phyloP scores from a whole-genome alignment of 1,140 invertebrate species.

The Tachypleus tridentatus region DNA sequence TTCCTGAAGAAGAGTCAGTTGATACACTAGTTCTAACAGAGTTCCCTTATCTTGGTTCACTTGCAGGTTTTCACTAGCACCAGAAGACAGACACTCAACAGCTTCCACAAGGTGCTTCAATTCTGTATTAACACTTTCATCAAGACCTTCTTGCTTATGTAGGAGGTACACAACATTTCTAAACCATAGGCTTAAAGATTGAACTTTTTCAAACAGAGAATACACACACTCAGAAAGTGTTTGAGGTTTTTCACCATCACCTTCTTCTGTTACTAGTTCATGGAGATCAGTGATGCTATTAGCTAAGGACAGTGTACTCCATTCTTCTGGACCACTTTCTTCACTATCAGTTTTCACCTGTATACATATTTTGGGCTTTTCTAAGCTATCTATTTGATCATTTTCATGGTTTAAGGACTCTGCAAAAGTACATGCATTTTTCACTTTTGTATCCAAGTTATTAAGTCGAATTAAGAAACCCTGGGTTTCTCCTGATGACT shows the following conservation, averaged over 20 bases:
- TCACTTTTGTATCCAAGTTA: conserved; percentile 14
- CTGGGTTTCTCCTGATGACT: background rate
- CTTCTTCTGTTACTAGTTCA: background rate
- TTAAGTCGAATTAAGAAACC: conserved; percentile 13
- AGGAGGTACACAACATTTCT: too few relatives aligned
- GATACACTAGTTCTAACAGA: too few relatives aligned
- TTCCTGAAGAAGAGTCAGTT: too few relatives aligned
- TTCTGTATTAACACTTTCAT: too few relatives aligned
- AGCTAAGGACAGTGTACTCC: conserved; percentile 19
- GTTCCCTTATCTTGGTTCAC: too few relatives aligned
- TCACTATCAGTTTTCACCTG: conserved; percentile 9
- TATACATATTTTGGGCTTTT: conserved; percentile 19
- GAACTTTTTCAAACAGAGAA: too few relatives aligned
- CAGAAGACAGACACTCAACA: too few relatives aligned
- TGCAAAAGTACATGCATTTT: conserved; percentile 2
- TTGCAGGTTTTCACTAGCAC: too few relatives aligned
- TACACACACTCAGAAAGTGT: background rate
- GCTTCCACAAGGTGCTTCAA: too few relatives aligned
- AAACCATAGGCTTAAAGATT: too few relatives aligned
- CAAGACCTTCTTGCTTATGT: too few relatives aligned
- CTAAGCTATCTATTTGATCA: background rate
- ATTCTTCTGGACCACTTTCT: conserved; percentile 15
- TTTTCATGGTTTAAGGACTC: too few relatives aligned
- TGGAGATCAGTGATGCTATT: conserved; percentile 19
- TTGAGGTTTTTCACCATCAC: background rate